These are phyloP conservation scores for Hemichromis elongatus DNA, from an alignment of 2,113 vertebrate genomes.

Conservation along the genomic window DNA sequence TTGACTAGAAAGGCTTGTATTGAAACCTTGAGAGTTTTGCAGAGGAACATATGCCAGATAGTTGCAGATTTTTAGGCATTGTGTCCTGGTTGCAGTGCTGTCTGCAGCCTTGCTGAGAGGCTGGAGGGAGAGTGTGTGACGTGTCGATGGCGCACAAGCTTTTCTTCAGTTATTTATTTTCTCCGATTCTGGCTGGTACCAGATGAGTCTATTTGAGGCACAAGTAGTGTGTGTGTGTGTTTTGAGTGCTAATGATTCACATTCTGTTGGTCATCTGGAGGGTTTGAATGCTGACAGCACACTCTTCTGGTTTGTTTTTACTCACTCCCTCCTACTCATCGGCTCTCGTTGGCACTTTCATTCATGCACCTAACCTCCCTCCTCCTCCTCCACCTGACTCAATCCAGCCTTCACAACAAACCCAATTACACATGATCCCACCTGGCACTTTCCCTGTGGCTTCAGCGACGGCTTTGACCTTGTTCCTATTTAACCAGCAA, in stretches of 20 bases:
- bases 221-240: conserved; percentile 10
- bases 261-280: neutral
- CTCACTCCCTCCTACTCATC: neutral
- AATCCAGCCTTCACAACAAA: conserved; percentile 4
- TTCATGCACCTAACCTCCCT: neutral
- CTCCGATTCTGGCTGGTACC: conserved; percentile 29
- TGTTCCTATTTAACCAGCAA: conserved; percentile 5
- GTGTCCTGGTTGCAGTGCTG: conserved; percentile 11
- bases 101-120: conserved; percentile 19
- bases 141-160: conserved; percentile 27
- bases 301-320: neutral
- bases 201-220: conserved; percentile 40
- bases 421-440: conserved; percentile 1
- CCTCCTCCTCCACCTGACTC: neutral
- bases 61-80: conserved; percentile 1
- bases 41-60: neutral
- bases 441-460: conserved; percentile 16
- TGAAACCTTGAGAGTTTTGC: neutral
- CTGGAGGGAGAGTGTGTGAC: conserved; percentile 21
- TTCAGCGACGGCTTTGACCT: conserved; percentile 12
- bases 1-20: neutral
- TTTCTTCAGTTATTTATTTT: conserved; percentile 48
- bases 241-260: conserved; percentile 1
- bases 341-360: neutral
- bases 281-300: neutral